These are phyloP conservation scores for Uromys caudimaculatus DNA, from an alignment of 2,797 vertebrate species.

Conservation along the genomic window DNA sequence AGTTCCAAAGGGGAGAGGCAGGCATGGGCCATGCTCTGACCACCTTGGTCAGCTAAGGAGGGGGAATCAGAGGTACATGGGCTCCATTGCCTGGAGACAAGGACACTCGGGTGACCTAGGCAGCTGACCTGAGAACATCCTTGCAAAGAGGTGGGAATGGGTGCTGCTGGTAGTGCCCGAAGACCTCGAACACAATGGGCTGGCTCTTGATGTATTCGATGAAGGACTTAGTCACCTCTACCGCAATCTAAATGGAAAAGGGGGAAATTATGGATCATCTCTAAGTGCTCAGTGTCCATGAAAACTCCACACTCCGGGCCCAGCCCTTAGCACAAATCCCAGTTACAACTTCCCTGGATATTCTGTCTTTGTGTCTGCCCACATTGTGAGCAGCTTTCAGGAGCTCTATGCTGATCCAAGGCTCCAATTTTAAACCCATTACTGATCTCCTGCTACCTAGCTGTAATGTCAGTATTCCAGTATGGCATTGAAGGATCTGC, in stretches of 20 bases:
- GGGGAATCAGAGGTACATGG: fast-evolving
- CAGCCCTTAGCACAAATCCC: not conserved
- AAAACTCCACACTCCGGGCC: fast-evolving
- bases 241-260: constrained; percentile 91
- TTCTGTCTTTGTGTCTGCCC: fast-evolving
- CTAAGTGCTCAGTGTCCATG: fast-evolving
- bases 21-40: not conserved
- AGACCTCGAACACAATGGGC: constrained; percentile 98
- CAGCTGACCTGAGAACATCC: constrained; percentile 94
- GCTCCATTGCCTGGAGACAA: too few species aligned
- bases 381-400: fast-evolving
- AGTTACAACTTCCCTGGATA: not conserved
- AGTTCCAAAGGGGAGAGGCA: too few species aligned
- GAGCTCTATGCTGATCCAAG: not conserved
- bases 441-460: not conserved
- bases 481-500: not conserved
- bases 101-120: not conserved
- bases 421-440: not conserved
- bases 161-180: constrained; percentile 98
- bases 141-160: constrained; percentile 96
- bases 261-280: fast-evolving
- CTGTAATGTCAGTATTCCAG: fast-evolving
- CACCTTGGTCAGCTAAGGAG: fast-evolving
- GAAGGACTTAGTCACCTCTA: constrained; percentile 98
- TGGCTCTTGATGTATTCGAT: constrained; percentile 98